Percentiles rank a stretch among this genome's conserved stretches.
These are phyloP conservation scores for Hypotaenidia okinawae DNA, from an alignment of 2,797 vertebrate species.

Conservation along the genomic window DNA sequence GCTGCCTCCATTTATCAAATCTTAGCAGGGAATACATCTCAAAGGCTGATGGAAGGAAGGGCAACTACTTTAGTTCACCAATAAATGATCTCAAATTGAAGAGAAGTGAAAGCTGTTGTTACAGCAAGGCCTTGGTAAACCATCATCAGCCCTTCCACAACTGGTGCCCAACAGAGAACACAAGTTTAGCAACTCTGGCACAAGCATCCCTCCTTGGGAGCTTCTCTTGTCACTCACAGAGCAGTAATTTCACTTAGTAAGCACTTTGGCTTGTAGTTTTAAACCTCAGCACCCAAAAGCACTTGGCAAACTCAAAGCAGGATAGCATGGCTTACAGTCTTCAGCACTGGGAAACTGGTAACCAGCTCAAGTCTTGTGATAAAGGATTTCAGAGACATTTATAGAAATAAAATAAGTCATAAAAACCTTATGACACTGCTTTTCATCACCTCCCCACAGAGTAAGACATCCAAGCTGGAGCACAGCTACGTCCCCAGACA, in stretches of 20 bases:
- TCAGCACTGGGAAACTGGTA: not conserved
- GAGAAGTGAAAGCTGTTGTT: not conserved
- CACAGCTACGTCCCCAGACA: not conserved
- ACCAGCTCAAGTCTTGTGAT: not conserved
- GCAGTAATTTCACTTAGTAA: not conserved
- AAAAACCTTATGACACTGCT: no score
- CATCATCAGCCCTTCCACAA: not conserved
- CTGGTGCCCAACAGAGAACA: rapidly evolving
- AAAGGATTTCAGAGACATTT: not conserved
- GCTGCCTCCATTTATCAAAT: not conserved
- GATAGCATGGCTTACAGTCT: not conserved
- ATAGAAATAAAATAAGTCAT: not conserved
- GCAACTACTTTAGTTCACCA: not conserved
- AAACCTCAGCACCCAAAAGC: not conserved
- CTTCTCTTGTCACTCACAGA: not conserved
- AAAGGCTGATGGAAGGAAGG: rapidly evolving
- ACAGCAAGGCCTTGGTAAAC: not conserved
- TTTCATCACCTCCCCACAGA: not conserved
- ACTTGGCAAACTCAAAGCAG: not conserved
- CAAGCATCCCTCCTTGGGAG: not conserved
- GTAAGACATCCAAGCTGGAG: not conserved
- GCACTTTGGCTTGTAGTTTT: not conserved
- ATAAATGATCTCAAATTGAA: not conserved
- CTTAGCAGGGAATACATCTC: not conserved
- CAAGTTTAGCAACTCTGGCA: not conserved